Evolutionary conservation across 2,797 vertebrate species (phyloP), one percentile per base, ranked within the genome.

Genomic region (Hemibagrus guttatus): DNA sequence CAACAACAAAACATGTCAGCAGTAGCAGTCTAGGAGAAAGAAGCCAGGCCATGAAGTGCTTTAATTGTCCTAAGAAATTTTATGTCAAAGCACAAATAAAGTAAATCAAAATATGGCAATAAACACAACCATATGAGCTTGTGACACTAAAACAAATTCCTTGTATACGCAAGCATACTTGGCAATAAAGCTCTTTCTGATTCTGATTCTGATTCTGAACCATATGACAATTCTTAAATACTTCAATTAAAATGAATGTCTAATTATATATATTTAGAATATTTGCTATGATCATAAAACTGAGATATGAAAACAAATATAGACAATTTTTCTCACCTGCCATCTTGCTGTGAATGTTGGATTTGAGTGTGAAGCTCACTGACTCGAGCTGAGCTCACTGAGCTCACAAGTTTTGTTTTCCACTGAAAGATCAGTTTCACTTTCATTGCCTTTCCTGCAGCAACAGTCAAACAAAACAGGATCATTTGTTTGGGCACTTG

Each of bases 351-450:
- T 64, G 6, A 13, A 81, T 1, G 0, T 28, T 64, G 23, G 23
- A n/a, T 46, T 28, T 59, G 46, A 56, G 1, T 42, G 17, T 80
- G 14, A 14, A 79, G 14, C 11, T 58, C 0, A 61, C 31, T 26
- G 23, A n/a, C 79, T 46, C 35, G 23, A 21, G 0, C 23, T 35
- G 8, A n/a, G n/a, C n/a, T n/a, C n/a, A n/a, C n/a, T n/a, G n/a
- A n/a, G n/a, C n/a, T n/a, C n/a, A n/a, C n/a, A n/a, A n/a, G 39
- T 81, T 61, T 81, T 28, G 59, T 64, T 46, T 81, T 46, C 7
- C 21, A 58, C 35, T 16, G 56, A 63, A 81, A 42, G 56, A 63
- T 81, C 3, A 61, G n/a, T 63, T 81, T 81, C 12, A 1, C 8
- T 63, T 81, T 81, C 6, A 26, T 80, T 81, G 61, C 31, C 1